Conservation (phyloP, 2,888 invertebrate genomes). For the Scotopteryx bipunctaria region DNA sequence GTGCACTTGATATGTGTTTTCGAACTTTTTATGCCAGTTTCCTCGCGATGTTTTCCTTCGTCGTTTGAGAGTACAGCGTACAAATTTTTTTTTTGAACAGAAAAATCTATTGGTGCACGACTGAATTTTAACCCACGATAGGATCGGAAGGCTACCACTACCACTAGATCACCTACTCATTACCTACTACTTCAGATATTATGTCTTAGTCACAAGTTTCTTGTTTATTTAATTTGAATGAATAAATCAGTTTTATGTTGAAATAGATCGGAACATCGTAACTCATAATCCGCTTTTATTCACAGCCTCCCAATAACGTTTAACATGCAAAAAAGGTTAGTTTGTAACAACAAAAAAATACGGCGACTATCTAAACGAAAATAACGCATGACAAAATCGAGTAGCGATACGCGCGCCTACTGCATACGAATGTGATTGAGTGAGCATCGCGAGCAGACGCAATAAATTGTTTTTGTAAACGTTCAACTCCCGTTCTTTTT, state of each 20-base stretch:
- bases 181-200: too few relatives aligned
- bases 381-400: constrained; percentile 28
- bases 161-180: too few relatives aligned
- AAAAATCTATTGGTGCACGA: too few relatives aligned
- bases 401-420: constrained; percentile 15
- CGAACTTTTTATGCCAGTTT: too few relatives aligned
- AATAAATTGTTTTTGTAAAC: constrained; percentile 26
- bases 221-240: neutral
- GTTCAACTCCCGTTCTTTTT: constrained; percentile 29
- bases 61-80: too few relatives aligned
- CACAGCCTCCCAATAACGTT: neutral
- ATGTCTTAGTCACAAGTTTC: too few relatives aligned
- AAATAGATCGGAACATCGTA: too few relatives aligned
- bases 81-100: too few relatives aligned
- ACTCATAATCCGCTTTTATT: neutral
- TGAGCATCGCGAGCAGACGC: constrained; percentile 17
- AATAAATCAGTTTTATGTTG: neutral
- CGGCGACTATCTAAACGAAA: constrained; percentile 6
- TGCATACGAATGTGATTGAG: constrained; percentile 29
- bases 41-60: too few relatives aligned
- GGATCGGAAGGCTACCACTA: too few relatives aligned
- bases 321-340: constrained; percentile 18
- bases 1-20: too few relatives aligned
- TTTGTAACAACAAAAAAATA: constrained; percentile 15
- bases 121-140: too few relatives aligned